Evolutionary conservation across 2,797 vertebrate species (phyloP).

Genomic region (Labroides dimidiatus): DNA sequence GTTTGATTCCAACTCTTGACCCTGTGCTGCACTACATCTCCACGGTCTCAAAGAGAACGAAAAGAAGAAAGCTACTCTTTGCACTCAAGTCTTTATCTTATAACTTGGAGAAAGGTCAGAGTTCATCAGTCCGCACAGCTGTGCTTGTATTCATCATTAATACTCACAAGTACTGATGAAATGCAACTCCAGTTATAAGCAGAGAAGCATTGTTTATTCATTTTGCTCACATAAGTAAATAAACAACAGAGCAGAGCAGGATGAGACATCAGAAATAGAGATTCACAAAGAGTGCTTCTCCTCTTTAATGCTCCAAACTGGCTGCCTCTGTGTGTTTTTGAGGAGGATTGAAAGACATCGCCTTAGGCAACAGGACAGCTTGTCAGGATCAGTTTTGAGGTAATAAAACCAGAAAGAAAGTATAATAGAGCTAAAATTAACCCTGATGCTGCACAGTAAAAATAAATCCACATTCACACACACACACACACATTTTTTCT

Average conservation of each 20-base stretch:
- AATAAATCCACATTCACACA: too few relatives aligned
- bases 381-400: not conserved
- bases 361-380: not conserved
- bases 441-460: not conserved
- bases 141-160: not conserved
- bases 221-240: not conserved
- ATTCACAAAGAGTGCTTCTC: not conserved
- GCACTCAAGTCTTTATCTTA: too few relatives aligned
- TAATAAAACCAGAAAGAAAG: not conserved
- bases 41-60: too few relatives aligned
- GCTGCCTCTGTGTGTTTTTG: not conserved
- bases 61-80: too few relatives aligned
- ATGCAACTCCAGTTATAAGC: not conserved
- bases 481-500: not conserved
- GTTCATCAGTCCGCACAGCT: too few relatives aligned
- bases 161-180: not conserved
- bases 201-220: not conserved
- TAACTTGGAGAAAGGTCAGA: too few relatives aligned
- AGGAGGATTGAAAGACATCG: constrained; percentile 11
- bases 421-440: not conserved
- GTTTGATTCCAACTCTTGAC: too few relatives aligned
- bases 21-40: too few relatives aligned
- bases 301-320: not conserved
- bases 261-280: not conserved
- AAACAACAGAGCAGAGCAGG: not conserved